Evolutionary conservation across 2,113 vertebrate genomes (phyloP), one percentile per base, ranked within the genome.

Genomic region (Chascanopsetta lugubris): DNA sequence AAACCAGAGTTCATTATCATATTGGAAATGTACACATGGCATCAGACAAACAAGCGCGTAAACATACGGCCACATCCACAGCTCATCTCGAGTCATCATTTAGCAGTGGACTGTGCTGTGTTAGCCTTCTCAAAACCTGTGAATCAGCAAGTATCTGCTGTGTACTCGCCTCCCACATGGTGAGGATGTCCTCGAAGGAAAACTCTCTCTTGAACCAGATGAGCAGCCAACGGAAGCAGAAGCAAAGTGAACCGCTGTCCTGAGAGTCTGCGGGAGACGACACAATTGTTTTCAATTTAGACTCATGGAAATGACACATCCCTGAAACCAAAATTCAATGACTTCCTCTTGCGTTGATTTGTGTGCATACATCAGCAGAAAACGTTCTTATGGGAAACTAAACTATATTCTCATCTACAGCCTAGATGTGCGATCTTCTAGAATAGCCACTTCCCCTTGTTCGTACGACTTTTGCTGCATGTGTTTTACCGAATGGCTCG

Each of bases 121-220:
- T 36, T 10, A 13, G 6, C 4, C 13, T 53, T 4, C 18, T 13
- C 50, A 8, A 54, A 25, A 42, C 5, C 6, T 15, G 20, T 4
- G 2, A n/a, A 2, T 1, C 1, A 22, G 21, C 38, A 13, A 8
- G 24, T 13, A 30, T 48, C 11, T 58, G 8, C 21, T 22, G 42
- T 13, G 17, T 2, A 8, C 86, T 86, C 61, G 94, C 96, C 94
- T 97, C 96, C 96, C 96, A 97, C 22, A 97, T 70, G 1, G 77
- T 92, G 15, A 97, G 93, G 59, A 96, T 92, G 69, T 97, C 96
- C 2, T 93, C 92, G 40, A 96, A 96, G 49, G 94, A 91, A 64
- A 97, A 97, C 70, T 97, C 95, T 62, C 95, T 93, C 87, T 97
- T 97, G 87, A 95, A 97, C 95, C 94, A 96, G 89, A 97, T 97